Evolutionary conservation across 2,888 invertebrate species (phyloP), one percentile per base, ranked within the genome.

Genomic region (Ennomos fuscantarius): DNA sequence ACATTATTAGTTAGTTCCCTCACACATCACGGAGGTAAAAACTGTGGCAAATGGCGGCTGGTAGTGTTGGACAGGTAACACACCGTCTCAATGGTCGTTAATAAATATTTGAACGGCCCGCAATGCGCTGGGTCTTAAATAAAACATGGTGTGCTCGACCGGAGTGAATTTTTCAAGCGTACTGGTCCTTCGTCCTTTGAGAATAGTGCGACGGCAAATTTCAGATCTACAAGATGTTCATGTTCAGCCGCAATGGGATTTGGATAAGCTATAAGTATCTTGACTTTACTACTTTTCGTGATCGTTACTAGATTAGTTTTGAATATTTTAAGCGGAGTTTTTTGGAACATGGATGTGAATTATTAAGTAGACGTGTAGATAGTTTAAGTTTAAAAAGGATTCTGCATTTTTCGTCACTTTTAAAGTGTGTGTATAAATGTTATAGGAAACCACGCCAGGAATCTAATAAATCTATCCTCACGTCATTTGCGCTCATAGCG

Each of bases 91-190:
- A 79, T 81, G 79, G 82, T 76, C 74, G 81, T 79, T 74, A 70
- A 80, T 88, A 81, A 88, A 89, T 87, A 86, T 88, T 88, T 82
- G 76, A 88, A 76, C 68, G 73, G 69, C 78, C 83, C 86, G 88
- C 88, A 89, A 67, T 88, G 87, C 86, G 85, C 84, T 74, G 68
- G 64, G 72, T 69, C 73, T 80, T 88, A 86, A 82, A 87, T 89
- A 89, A 88, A 87, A 87, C 86, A 87, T 86, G 81, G 44, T 55
- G 65, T 74, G 70, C 69, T 77, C 77, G 71, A 76, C 79, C 72
- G 76, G 73, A 69, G 73, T 88, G 81, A 88, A 88, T 88, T 86
- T 88, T 88, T 87, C 75, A 89, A 76, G 76, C 74, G 72, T 61
- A 54, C 73, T 72, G 67, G 76, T 73, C 74, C 74, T 72, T 66